Percentiles rank a stretch among this genome's conserved stretches.
phyloP scores from a whole-genome alignment of 2,888 invertebrate species.

The Xestia ashworthii region DNA sequence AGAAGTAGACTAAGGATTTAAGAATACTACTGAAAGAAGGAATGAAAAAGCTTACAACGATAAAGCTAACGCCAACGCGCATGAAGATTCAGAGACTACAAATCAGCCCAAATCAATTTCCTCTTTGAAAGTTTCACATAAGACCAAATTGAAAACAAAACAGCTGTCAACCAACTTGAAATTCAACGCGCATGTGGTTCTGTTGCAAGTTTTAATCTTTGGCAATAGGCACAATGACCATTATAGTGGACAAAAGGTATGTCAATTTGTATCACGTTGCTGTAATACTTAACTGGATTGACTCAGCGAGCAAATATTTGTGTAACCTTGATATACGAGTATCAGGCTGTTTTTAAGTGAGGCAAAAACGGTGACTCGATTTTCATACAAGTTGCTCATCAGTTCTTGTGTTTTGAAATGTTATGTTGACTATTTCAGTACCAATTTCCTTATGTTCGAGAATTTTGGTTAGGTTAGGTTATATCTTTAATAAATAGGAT shows the following conservation, averaged over 20 bases:
- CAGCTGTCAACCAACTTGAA: constrained; percentile 59
- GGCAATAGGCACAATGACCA: constrained; percentile 72
- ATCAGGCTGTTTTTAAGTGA: constrained; percentile 31
- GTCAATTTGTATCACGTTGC: constrained; percentile 77
- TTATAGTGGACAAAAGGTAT: constrained; percentile 73
- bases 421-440: neutral
- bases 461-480: neutral
- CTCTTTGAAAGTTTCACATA: constrained; percentile 2
- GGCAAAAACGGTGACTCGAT: constrained; percentile 8
- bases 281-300: constrained; percentile 79
- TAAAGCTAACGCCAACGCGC: no score
- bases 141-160: constrained; percentile 35
- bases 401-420: constrained; percentile 10
- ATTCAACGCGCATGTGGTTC: constrained; percentile 60
- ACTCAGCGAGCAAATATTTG: constrained; percentile 77
- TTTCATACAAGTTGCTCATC: neutral
- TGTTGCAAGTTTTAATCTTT: constrained; percentile 71
- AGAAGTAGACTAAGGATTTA: neutral
- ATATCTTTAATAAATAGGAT: neutral
- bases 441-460: neutral
- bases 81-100: neutral
- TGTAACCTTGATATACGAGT: constrained; percentile 76
- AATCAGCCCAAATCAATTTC: neutral
- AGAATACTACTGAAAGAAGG: no score
- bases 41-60: no score